A percentile compares a stretch with the other conserved stretches of the same genome.
These are phyloP conservation scores for Gonioctena quinquepunctata DNA, from an alignment of 1,140 invertebrate species.

Conservation along the genomic window DNA sequence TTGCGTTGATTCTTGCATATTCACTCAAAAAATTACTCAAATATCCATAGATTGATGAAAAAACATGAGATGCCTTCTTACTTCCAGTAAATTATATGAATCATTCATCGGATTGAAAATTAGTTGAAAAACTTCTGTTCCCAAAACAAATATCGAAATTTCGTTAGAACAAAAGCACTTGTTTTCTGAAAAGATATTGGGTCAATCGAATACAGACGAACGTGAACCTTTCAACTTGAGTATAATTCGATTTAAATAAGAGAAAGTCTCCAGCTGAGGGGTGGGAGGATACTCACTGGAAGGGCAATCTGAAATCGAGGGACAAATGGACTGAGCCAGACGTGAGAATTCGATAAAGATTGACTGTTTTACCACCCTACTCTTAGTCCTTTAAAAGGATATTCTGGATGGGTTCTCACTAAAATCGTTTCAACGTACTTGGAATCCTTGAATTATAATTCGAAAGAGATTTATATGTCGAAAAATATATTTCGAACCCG, in stretches of 20 bases:
- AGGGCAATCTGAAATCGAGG: slow-evolving; percentile 44
- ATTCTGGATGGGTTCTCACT: neutral
- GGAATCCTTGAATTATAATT: no score
- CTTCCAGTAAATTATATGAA: no score
- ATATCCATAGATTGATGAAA: no score
- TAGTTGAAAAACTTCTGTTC: no score
- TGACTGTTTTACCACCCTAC: slow-evolving; percentile 33
- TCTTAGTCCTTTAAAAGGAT: neutral
- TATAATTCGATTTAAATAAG: slow-evolving; percentile 56
- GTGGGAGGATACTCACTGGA: slow-evolving; percentile 31
- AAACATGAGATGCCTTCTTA: no score
- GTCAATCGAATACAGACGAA: slow-evolving; percentile 25
- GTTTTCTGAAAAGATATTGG: slow-evolving; percentile 20
- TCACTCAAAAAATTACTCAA: no score
- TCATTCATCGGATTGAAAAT: no score
- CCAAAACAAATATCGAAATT: slow-evolving; percentile 8
- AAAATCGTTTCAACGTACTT: neutral
- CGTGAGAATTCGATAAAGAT: slow-evolving; percentile 54
- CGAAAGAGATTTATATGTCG: no score
- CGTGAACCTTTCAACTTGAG: slow-evolving; percentile 47
- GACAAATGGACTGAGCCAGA: slow-evolving; percentile 37
- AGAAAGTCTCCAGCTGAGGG: slow-evolving; percentile 48
- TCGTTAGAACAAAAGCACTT: slow-evolving; percentile 12
- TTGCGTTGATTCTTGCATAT: no score
- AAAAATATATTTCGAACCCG: no score